These are phyloP conservation scores for Sylvia atricapilla DNA, from an alignment of 2,113 vertebrate species.

Conservation along the genomic window DNA sequence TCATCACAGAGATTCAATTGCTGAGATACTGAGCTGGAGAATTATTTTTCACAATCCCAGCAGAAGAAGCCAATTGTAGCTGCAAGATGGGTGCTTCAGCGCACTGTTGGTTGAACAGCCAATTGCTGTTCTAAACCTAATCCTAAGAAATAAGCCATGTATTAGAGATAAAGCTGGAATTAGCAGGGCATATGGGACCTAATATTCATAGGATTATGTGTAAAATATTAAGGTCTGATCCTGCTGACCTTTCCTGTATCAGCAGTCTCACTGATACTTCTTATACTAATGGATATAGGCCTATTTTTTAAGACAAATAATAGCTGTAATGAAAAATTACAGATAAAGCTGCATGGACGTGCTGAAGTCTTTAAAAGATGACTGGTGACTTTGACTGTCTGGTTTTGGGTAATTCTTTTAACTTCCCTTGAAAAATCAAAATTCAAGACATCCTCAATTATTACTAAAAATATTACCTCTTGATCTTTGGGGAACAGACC, in stretches of 20 bases:
- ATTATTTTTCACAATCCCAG: not conserved
- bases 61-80: not conserved
- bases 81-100: not conserved
- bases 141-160: not conserved
- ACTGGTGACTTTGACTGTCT: not conserved
- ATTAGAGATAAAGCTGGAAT: constrained; percentile 34
- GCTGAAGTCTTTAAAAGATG: not conserved
- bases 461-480: not conserved
- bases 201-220: constrained; percentile 30
- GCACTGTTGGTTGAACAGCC: not conserved
- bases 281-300: not conserved
- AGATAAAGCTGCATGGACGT: not conserved
- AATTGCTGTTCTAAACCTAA: constrained; percentile 12
- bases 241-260: not conserved
- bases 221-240: constrained; percentile 12
- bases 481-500: not conserved
- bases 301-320: not conserved
- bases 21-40: not conserved
- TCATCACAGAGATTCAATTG: not conserved
- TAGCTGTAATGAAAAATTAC: not conserved
- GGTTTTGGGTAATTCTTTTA: not conserved
- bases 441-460: not conserved
- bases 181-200: constrained; percentile 30
- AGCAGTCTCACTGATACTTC: not conserved
- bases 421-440: not conserved